These are phyloP conservation scores for Sericinus montela DNA, from an alignment of 2,888 invertebrate genomes.

Conservation along the genomic window DNA sequence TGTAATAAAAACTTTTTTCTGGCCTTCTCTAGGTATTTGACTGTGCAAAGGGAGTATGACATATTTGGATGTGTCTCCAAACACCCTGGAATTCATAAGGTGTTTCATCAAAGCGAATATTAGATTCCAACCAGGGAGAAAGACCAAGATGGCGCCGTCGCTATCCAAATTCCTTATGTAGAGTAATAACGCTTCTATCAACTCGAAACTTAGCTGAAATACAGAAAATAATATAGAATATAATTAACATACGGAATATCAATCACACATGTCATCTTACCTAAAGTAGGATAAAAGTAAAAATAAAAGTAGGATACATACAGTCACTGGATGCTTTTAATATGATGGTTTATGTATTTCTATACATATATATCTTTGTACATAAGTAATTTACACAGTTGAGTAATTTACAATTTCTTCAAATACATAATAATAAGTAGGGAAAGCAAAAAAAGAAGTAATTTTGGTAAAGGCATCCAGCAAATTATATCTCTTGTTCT, in stretches of 20 bases:
- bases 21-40: slow-evolving; percentile 97
- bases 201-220: slow-evolving; percentile 89
- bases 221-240: too few species aligned
- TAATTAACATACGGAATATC: neutral
- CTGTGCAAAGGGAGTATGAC: slow-evolving; percentile 96
- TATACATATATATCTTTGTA: too few species aligned
- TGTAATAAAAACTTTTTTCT: slow-evolving; percentile 93
- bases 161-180: slow-evolving; percentile 80
- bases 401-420: too few species aligned
- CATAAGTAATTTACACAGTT: too few species aligned
- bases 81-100: slow-evolving; percentile 83
- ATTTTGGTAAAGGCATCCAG: too few species aligned
- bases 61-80: slow-evolving; percentile 82
- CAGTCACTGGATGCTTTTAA: too few species aligned
- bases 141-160: slow-evolving; percentile 94
- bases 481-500: too few species aligned
- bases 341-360: too few species aligned
- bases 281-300: too few species aligned
- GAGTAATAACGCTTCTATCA: slow-evolving; percentile 88
- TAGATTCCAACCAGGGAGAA: slow-evolving; percentile 98
- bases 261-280: neutral
- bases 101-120: slow-evolving; percentile 95
- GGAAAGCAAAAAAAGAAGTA: too few species aligned
- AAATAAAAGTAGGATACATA: too few species aligned
- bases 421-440: too few species aligned